Evolutionary conservation across 2,797 vertebrate species (phyloP).

Genomic region (Acrocephalus scirpaceus): DNA sequence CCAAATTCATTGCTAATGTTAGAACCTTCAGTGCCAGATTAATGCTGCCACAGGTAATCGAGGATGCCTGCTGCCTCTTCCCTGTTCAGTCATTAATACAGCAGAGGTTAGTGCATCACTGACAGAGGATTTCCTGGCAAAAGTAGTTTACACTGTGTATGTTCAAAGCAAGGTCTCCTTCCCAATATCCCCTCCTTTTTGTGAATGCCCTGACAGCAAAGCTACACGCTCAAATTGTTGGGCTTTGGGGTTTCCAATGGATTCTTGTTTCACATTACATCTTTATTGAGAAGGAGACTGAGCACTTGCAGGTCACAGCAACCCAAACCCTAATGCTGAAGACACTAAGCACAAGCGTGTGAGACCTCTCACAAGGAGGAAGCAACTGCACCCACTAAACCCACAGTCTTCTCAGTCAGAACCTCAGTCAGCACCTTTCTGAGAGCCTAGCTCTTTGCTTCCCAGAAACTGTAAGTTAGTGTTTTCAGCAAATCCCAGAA

Average conservation of each 20-base stretch:
- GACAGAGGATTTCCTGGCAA: neutral
- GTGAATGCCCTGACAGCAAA: neutral
- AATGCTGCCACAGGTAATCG: accelerated
- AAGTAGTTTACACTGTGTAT: neutral
- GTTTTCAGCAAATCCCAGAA: neutral
- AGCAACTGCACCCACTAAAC: neutral
- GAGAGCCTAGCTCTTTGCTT: neutral
- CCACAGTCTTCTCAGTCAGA: neutral
- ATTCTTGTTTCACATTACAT: neutral
- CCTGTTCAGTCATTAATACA: neutral
- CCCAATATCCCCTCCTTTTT: neutral
- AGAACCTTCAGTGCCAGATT: neutral
- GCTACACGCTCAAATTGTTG: neutral
- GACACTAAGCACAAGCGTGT: neutral
- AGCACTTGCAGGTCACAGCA: neutral
- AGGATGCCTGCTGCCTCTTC: neutral
- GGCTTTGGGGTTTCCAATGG: neutral
- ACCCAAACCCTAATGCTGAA: neutral
- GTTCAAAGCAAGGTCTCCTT: neutral
- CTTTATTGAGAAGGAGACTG: neutral
- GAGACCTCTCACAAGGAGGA: neutral
- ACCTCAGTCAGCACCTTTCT: neutral
- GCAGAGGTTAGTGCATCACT: neutral
- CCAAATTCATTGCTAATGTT: neutral
- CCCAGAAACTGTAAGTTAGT: neutral